A percentile compares a stretch with the other conserved stretches of the same genome.
These are phyloP conservation scores for Chrysogorgia sp. DNA, from an alignment of 92 coral and sea anemone species.

Conservation along the genomic window DNA sequence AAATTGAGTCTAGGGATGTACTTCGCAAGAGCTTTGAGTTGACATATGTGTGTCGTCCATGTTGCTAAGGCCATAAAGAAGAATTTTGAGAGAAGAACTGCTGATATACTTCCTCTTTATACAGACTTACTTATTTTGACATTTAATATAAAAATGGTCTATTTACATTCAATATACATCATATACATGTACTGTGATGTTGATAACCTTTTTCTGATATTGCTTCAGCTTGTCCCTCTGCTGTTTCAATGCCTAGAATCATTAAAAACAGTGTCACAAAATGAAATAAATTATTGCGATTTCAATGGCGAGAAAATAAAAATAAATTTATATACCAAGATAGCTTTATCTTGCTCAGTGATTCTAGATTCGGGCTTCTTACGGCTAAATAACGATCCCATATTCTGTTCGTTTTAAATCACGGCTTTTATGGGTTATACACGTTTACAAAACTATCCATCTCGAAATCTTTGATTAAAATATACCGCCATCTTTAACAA, in stretches of 20 bases:
- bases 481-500: no score
- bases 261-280: not conserved
- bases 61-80: no score
- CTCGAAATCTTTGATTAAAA: not conserved
- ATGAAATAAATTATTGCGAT: not conserved
- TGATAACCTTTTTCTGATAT: constrained; percentile 89
- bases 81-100: no score
- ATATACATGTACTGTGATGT: constrained; percentile 52
- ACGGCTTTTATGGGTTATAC: not conserved
- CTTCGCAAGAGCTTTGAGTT: no score
- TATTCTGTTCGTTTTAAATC: not conserved
- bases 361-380: constrained; percentile 82
- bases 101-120: no score
- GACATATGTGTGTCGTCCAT: no score
- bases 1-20: no score
- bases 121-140: no score
- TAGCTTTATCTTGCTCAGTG: constrained; percentile 96
- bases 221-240: constrained; percentile 94
- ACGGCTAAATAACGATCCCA: constrained; percentile 87
- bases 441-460: not conserved
- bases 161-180: constrained; percentile 73
- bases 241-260: constrained; percentile 86
- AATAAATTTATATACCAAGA: constrained; percentile 73
- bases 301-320: not conserved
- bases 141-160: no score